Conservation (phyloP, 2,888 invertebrate genomes). For the Margaritifera margaritifera region DNA sequence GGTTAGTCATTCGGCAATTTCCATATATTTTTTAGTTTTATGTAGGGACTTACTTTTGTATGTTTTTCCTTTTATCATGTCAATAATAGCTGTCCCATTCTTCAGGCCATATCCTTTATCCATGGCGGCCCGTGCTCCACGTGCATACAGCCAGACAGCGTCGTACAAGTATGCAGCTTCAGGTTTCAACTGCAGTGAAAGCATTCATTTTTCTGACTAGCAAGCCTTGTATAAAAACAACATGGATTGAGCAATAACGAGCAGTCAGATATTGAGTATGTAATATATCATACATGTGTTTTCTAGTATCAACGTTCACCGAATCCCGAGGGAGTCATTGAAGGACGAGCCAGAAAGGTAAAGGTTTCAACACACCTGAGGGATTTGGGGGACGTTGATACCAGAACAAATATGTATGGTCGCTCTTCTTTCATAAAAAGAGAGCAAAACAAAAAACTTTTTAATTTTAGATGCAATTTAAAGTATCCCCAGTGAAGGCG, state of each 20-base stretch:
- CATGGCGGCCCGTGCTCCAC: slow-evolving; percentile 71
- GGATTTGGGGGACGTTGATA: no score
- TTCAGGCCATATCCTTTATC: slow-evolving; percentile 60
- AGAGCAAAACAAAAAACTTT: no score
- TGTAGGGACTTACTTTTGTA: slow-evolving; percentile 71
- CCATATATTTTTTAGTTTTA: not conserved
- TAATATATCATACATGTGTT: not conserved
- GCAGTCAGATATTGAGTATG: no score
- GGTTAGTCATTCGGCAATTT: not conserved
- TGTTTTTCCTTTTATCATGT: slow-evolving; percentile 70
- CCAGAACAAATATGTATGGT: no score
- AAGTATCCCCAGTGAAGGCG: no score
- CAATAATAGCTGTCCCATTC: slow-evolving; percentile 72
- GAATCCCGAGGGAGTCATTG: no score
- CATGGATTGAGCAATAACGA: no score
- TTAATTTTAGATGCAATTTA: no score
- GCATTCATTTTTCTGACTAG: not conserved
- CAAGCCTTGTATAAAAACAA: slow-evolving; percentile 2
- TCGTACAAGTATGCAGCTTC: slow-evolving; percentile 74
- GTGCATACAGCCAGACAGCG: slow-evolving; percentile 73
- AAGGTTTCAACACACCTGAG: no score
- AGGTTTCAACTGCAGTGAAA: slow-evolving; percentile 54
- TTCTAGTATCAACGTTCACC: no score
- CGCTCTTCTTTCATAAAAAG: no score
- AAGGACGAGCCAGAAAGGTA: no score